Evolutionary conservation across 1,140 invertebrate species (phyloP).

Genomic region (Caenorhabditis remanei): DNA sequence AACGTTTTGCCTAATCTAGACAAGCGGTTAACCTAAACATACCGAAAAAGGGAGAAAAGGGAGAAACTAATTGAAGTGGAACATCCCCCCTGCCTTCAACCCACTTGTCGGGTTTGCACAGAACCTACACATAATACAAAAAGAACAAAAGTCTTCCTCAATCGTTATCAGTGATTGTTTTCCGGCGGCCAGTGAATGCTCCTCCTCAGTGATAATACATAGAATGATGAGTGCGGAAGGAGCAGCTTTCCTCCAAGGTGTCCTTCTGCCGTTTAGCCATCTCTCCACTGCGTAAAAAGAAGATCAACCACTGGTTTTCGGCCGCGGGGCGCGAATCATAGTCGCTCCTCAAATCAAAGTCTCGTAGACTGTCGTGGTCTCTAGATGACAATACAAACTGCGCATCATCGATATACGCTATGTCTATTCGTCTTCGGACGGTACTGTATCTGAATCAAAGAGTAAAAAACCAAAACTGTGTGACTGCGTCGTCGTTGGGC

Average conservation of each 20-base stretch:
- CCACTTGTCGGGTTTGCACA: slow-evolving; percentile 16
- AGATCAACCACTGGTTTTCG: slow-evolving; percentile 55
- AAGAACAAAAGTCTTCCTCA: slow-evolving; percentile 1
- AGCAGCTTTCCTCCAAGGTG: slow-evolving; percentile 20
- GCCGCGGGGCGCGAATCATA: slow-evolving; percentile 35
- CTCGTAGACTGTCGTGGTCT: slow-evolving; percentile 7
- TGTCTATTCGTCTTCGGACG: neutral
- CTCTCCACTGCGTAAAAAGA: slow-evolving; percentile 9
- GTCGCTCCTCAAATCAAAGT: slow-evolving; percentile 20
- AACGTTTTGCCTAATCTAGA: too few species aligned
- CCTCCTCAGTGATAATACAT: neutral
- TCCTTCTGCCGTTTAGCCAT: slow-evolving; percentile 33
- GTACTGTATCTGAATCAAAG: slow-evolving; percentile 55
- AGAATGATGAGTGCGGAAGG: slow-evolving; percentile 1
- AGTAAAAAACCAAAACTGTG: slow-evolving; percentile 21
- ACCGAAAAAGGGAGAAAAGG: neutral
- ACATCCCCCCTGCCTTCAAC: neutral
- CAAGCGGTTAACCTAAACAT: neutral
- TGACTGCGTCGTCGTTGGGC: neutral
- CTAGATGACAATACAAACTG: slow-evolving; percentile 39
- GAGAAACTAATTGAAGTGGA: neutral
- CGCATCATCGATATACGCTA: neutral
- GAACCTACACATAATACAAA: neutral
- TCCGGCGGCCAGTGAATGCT: neutral
- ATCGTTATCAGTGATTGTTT: slow-evolving; percentile 32